phyloP scores from a whole-genome alignment of 2,888 invertebrate species.

The Busseola fusca region DNA sequence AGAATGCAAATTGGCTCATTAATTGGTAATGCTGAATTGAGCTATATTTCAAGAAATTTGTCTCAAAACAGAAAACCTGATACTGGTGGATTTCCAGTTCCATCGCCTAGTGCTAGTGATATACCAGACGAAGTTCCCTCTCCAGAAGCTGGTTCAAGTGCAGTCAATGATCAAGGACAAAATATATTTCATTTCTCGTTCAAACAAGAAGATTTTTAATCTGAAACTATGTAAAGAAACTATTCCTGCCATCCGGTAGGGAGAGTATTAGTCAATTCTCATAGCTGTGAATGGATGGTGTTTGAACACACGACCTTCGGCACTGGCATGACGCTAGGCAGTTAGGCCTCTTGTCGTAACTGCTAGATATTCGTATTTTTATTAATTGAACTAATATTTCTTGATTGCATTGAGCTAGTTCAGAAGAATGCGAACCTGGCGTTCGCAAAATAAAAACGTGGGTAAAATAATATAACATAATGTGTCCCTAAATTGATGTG shows the following conservation, averaged over 20 bases:
- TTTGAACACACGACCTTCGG: neutral
- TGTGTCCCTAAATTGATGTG: neutral
- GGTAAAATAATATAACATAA: neutral
- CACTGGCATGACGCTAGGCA: neutral
- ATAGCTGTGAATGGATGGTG: neutral
- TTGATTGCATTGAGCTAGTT: neutral
- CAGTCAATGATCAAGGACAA: constrained; percentile 5
- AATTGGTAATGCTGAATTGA: constrained; percentile 61
- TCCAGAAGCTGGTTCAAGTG: constrained; percentile 16
- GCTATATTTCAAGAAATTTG: constrained; percentile 31
- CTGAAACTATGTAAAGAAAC: neutral
- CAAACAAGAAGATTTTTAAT: constrained; percentile 15
- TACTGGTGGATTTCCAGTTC: neutral
- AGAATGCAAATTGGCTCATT: constrained; percentile 63
- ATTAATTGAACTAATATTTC: neutral
- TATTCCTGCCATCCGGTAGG: neutral
- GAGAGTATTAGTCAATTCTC: neutral
- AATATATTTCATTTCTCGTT: constrained; percentile 5
- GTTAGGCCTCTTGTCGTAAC: neutral
- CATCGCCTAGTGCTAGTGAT: constrained; percentile 13
- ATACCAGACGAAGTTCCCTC: constrained; percentile 24
- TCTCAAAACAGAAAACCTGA: neutral
- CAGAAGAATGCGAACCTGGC: neutral
- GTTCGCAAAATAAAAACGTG: neutral
- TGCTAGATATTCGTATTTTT: neutral